These are phyloP conservation scores for Sialis fuliginosa DNA, from an alignment of 2,888 invertebrate genomes.

Conservation along the genomic window DNA sequence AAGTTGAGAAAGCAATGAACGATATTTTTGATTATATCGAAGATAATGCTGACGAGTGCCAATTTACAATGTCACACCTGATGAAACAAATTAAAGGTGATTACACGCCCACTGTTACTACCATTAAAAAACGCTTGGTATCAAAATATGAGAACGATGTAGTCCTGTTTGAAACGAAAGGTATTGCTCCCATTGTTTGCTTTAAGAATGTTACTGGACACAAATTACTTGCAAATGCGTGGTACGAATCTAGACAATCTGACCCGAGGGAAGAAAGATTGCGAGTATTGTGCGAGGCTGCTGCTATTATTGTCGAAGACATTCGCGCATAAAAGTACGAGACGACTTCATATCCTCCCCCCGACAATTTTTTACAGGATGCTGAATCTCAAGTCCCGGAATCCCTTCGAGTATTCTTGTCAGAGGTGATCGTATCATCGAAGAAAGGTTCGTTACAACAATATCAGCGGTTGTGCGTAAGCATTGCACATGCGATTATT, in stretches of 20 bases:
- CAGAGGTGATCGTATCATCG: constrained; percentile 5
- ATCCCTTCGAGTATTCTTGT: constrained; percentile 7
- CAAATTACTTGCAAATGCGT: no score
- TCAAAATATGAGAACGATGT: constrained; percentile 2
- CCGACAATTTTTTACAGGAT: constrained; percentile 9
- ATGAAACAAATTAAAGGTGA: constrained; percentile 8
- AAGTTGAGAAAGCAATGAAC: constrained; percentile 10
- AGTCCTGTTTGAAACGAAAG: no score
- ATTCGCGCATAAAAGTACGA: constrained; percentile 9
- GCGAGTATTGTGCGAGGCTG: constrained; percentile 10
- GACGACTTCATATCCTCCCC: constrained; percentile 8
- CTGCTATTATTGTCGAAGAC: constrained; percentile 11
- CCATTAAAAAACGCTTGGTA: constrained; percentile 10
- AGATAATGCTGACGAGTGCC: constrained; percentile 8
- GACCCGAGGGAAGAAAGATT: no score
- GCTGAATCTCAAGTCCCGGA: constrained; percentile 9
- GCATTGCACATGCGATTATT: constrained; percentile 11
- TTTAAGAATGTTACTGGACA: no score
- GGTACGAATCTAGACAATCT: no score
- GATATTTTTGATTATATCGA: constrained; percentile 7
- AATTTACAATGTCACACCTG: constrained; percentile 7
- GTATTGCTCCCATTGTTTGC: no score
- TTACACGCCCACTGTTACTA: constrained; percentile 11
- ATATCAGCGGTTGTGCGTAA: constrained; percentile 9
- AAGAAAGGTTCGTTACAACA: constrained; percentile 7